phyloP scores from a whole-genome alignment of 2,888 invertebrate species.

The Lasiommata megera region DNA sequence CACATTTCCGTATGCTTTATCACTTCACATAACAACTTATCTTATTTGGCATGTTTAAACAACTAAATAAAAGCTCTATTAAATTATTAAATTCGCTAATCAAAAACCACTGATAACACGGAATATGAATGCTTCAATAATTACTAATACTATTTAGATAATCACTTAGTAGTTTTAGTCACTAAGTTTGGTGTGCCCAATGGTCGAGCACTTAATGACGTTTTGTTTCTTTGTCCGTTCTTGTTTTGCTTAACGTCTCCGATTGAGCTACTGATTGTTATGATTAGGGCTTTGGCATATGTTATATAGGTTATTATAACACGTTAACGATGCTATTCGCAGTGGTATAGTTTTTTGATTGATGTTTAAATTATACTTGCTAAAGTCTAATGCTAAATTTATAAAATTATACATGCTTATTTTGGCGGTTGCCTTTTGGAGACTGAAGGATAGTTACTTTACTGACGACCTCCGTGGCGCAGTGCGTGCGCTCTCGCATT shows the following conservation, averaged over 20 bases:
- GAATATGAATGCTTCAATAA: too few species aligned
- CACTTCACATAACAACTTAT: conserved; percentile 57
- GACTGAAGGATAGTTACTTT: too few species aligned
- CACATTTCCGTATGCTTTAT: conserved; percentile 57
- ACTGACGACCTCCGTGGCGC: too few species aligned
- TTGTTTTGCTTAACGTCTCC: conserved; percentile 54
- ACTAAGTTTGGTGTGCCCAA: conserved; percentile 32
- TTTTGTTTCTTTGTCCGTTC: conserved; percentile 40
- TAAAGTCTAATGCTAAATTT: too few species aligned
- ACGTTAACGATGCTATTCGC: too few species aligned
- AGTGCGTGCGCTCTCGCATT: too few species aligned
- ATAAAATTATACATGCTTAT: too few species aligned
- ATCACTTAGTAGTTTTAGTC: conserved; percentile 24
- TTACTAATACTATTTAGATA: not conserved
- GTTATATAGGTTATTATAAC: too few species aligned
- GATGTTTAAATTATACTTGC: too few species aligned
- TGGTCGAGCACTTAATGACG: conserved; percentile 44
- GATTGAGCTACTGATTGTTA: conserved; percentile 48
- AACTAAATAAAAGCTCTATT: not conserved
- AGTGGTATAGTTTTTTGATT: too few species aligned
- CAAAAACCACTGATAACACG: not conserved
- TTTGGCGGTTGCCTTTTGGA: too few species aligned
- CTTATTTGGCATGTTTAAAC: conserved; percentile 6
- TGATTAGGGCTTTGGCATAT: conserved; percentile 50
- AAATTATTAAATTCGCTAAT: not conserved